phyloP scores from a whole-genome alignment of 1,140 invertebrate species.

The Trachelipus rathkii region DNA sequence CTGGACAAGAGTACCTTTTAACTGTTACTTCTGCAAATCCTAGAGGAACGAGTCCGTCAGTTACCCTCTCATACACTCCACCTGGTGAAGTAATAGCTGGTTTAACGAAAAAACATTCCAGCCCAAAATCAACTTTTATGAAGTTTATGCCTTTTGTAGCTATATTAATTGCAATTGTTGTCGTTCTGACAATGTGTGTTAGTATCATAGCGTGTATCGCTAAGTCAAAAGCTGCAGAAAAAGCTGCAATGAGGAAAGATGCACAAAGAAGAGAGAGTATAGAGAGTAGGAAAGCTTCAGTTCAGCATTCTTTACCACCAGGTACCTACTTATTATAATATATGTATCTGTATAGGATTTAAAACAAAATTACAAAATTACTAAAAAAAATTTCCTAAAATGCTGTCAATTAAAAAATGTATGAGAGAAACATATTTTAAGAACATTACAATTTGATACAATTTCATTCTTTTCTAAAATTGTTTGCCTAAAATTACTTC shows the following conservation, averaged over 20 bases:
- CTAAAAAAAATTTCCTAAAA: too few relatives aligned
- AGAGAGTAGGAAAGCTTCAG: background rate
- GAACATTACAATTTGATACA: too few relatives aligned
- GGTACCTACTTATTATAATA: background rate
- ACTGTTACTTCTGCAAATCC: constrained; percentile 60
- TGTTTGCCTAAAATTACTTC: too few relatives aligned
- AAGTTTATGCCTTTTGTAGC: background rate
- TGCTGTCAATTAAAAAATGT: too few relatives aligned
- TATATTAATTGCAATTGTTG: background rate
- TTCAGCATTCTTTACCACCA: background rate
- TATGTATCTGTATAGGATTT: too few relatives aligned
- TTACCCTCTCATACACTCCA: constrained; percentile 56
- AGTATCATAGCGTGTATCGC: background rate
- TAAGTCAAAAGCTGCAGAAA: background rate
- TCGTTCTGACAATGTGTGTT: background rate
- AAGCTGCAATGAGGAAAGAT: background rate
- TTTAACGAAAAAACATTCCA: background rate
- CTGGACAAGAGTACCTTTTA: constrained; percentile 67
- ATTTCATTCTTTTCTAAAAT: too few relatives aligned
- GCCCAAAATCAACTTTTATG: background rate
- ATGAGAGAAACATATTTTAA: too few relatives aligned
- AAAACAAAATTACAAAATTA: too few relatives aligned
- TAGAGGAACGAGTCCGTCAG: constrained; percentile 61
- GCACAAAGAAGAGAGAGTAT: background rate
- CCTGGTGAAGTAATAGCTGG: background rate